Conservation (phyloP, 1,140 invertebrate genomes). For the Lasaia peninsularis region DNA sequence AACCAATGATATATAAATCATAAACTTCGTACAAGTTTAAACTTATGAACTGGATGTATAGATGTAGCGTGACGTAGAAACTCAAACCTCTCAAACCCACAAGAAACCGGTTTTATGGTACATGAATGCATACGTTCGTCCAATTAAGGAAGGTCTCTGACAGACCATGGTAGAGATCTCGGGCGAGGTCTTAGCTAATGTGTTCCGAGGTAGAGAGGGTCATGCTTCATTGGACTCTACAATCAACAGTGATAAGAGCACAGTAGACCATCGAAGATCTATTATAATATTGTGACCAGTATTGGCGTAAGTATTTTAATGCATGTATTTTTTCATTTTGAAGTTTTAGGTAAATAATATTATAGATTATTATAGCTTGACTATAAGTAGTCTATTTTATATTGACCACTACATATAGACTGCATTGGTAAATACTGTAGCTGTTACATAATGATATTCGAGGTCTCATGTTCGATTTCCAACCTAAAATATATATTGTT, state of each 20-base stretch:
- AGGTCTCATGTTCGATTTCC: too few relatives aligned
- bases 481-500: too few relatives aligned
- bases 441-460: too few relatives aligned
- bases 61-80: slow-evolving; percentile 62
- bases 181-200: slow-evolving; percentile 31
- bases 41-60: slow-evolving; percentile 50
- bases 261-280: slow-evolving; percentile 55
- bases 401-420: too few relatives aligned
- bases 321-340: slow-evolving; percentile 9
- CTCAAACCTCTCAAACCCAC: slow-evolving; percentile 57
- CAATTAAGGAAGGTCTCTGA: slow-evolving; percentile 63
- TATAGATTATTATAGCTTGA: too few relatives aligned
- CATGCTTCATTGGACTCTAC: slow-evolving; percentile 43
- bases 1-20: slow-evolving; percentile 62
- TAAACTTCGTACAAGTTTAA: slow-evolving; percentile 57
- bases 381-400: too few relatives aligned
- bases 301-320: slow-evolving; percentile 37
- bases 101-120: slow-evolving; percentile 62
- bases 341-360: background rate
- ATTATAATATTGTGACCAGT: slow-evolving; percentile 50
- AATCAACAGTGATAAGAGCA: slow-evolving; percentile 51
- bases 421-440: too few relatives aligned
- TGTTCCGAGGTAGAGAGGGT: slow-evolving; percentile 36
- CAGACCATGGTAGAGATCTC: slow-evolving; percentile 45
- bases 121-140: slow-evolving; percentile 63